A percentile compares a stretch with the other conserved stretches of the same genome.
Evolutionary conservation across 2,888 invertebrate species (phyloP).

Genomic region (Clanis bilineata): DNA sequence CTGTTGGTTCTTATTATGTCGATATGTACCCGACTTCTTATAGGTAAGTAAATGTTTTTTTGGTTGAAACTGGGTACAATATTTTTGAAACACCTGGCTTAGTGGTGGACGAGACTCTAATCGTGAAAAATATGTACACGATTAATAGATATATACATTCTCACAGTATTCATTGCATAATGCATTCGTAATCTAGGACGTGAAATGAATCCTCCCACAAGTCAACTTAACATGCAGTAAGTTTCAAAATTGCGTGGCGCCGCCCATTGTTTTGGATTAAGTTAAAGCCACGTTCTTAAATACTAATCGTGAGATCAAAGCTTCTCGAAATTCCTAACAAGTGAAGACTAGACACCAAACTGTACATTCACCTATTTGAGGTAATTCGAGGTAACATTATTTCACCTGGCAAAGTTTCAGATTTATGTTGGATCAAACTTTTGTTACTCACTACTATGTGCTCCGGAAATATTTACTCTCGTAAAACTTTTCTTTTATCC

Average conservation of each 20-base stretch:
- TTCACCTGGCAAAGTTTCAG: not conserved
- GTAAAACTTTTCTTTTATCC: not conserved
- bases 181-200: too few species aligned
- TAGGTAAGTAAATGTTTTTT: constrained; percentile 40
- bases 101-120: too few species aligned
- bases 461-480: not conserved
- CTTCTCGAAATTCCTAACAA: not conserved
- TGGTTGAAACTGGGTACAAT: not conserved
- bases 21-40: constrained; percentile 58
- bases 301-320: not conserved
- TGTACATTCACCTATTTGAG: not conserved
- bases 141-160: too few species aligned
- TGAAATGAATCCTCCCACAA: not conserved
- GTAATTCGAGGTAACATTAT: not conserved
- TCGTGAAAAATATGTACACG: too few species aligned
- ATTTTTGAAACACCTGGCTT: too few species aligned
- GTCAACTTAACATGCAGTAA: not conserved
- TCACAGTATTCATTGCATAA: too few species aligned
- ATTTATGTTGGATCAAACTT: not conserved
- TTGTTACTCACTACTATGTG: not conserved
- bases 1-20: constrained; percentile 50
- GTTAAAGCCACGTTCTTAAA: too few species aligned
- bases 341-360: not conserved
- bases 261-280: too few species aligned
- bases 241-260: not conserved